Evolutionary conservation across 2,113 vertebrate species (phyloP).

Genomic region (Toxostoma redivivum): DNA sequence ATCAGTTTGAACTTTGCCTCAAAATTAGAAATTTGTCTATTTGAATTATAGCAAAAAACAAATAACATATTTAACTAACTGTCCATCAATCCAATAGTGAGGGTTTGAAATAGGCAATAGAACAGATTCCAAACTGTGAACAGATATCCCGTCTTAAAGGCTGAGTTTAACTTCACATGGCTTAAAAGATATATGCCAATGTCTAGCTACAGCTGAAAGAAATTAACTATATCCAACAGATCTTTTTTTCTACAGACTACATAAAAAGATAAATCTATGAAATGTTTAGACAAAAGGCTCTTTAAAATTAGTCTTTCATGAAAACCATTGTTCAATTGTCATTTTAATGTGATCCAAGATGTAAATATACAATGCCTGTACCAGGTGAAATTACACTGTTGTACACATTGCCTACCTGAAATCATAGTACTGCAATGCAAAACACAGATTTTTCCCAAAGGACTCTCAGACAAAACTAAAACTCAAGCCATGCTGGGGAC

Average conservation of each 20-base stretch:
- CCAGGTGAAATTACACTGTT: neutral
- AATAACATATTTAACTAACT: neutral
- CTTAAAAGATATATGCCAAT: neutral
- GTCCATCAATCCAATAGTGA: neutral
- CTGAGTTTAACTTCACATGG: neutral
- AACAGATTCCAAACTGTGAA: conserved; percentile 19
- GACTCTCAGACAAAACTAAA: neutral
- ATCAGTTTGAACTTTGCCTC: conserved; percentile 15
- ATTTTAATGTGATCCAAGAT: neutral
- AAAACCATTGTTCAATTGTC: neutral
- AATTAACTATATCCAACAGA: neutral
- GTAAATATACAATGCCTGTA: neutral
- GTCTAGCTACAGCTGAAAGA: conserved; percentile 36
- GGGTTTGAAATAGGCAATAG: neutral
- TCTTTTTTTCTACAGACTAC: neutral
- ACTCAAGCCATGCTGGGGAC: neutral
- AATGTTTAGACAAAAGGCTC: neutral
- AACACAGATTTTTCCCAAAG: neutral
- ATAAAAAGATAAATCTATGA: neutral
- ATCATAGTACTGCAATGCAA: neutral
- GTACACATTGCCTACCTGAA: neutral
- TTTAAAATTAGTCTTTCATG: neutral
- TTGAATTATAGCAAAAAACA: neutral
- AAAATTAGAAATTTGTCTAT: conserved; percentile 3
- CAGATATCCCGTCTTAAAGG: conserved; percentile 13